phyloP scores from a whole-genome alignment of 2,797 vertebrate genomes.

The Leptoclinus maculatus region DNA sequence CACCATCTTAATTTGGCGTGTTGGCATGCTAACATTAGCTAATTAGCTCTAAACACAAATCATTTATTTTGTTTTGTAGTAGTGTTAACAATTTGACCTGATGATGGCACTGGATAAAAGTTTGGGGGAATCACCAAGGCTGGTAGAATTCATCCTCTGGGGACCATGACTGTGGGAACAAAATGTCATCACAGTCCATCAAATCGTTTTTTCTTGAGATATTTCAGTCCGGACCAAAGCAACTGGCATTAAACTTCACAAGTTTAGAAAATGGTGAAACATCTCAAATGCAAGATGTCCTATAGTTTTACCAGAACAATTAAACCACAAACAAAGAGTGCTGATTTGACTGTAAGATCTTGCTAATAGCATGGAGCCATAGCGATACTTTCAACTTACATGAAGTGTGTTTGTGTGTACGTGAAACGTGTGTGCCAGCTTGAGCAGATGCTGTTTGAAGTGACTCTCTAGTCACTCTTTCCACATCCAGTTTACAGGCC shows the following conservation, averaged over 20 bases:
- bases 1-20: neutral
- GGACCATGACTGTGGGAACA: neutral
- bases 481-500: slow-evolving; percentile 30
- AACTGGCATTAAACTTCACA: neutral
- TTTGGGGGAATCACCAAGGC: neutral
- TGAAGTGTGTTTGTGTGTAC: neutral
- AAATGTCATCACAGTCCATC: neutral
- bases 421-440: neutral
- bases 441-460: slow-evolving; percentile 9
- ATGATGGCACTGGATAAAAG: neutral
- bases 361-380: neutral
- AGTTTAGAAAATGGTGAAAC: neutral
- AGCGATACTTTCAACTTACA: neutral
- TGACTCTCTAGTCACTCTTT: slow-evolving; percentile 23
- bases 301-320: too few relatives aligned
- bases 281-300: neutral
- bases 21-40: neutral
- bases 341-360: neutral
- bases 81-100: neutral
- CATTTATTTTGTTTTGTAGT: neutral
- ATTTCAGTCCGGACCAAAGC: neutral
- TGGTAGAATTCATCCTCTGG: neutral
- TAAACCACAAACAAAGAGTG: neutral
- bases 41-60: neutral
- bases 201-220: neutral